Evolutionary conservation across 1,140 invertebrate genomes (phyloP), one percentile per base, ranked within the genome.

Genomic region (Centruroides sculpturatus): DNA sequence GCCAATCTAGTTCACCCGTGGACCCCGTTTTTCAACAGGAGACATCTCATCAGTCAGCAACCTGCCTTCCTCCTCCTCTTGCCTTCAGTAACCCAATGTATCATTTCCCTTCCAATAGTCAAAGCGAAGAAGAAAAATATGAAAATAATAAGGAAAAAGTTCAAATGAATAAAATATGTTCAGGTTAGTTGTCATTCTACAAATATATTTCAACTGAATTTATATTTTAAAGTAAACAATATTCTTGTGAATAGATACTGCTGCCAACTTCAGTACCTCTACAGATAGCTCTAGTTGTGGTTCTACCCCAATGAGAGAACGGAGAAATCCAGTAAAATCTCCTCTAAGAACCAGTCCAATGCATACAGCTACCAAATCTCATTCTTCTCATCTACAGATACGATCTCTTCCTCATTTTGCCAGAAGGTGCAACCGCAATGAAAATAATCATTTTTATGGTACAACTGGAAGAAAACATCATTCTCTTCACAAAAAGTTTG

Each of bases 41-140:
- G 48, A 65, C 49, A 64, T 66, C 60, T 59, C 57, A 59, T 46
- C 61, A 55, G 54, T 35, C 51, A 66, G 67, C 66, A 63, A 65
- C 41, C 61, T 59, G 47, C 56, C 57, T 66, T 9, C 59, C 67
- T 78, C 83, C 58, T 48, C 86, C 88, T 5, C 71, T 92, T 55
- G 87, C 89, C 46, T 92, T 92, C 67, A 85, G 86, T 47, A 92
- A 92, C 76, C 89, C 88, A 3, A 83, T 89, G 53, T 92, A 91
- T 71, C 70, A 74, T 56, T 66, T 72, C 55, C 65, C 50, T 5
- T 41, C 41, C 8, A 68, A 67, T 47, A 41, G 8, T 41, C 67
- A 67, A 52, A 73, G 69, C 63, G 67, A 68, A 49, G 68, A 68
- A 13, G 68, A 69, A 49, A 60, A 68, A 66, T 41, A 6, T 41